A percentile compares a stretch with the other conserved stretches of the same genome.
phyloP scores from a whole-genome alignment of 2,888 invertebrate species.

The Steromphala cineraria region DNA sequence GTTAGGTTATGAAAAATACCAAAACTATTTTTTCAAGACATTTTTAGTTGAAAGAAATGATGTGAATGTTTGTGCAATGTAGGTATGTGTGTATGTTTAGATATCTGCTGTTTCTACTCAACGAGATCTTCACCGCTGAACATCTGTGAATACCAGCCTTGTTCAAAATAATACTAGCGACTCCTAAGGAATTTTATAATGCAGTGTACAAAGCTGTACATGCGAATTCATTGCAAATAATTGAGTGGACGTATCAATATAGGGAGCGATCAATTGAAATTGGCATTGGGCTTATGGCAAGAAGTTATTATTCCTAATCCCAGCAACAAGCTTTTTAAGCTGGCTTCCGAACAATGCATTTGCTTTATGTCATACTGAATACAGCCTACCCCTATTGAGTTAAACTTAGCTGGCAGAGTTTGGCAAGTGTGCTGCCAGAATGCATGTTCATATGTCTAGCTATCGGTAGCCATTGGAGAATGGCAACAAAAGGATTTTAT shows the following conservation, averaged over 20 bases:
- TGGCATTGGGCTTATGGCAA: neutral
- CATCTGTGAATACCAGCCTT: neutral
- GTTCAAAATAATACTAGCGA: neutral
- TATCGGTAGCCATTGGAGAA: neutral
- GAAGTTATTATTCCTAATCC: neutral
- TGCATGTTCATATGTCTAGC: neutral
- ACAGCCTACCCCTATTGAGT: neutral
- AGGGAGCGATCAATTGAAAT: neutral
- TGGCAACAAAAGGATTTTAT: neutral
- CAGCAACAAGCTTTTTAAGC: neutral
- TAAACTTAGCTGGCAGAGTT: neutral
- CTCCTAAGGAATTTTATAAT: neutral
- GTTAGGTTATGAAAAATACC: too few relatives aligned
- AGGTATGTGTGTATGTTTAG: too few relatives aligned
- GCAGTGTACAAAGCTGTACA: neutral
- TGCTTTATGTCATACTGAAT: constrained; percentile 1
- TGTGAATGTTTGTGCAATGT: too few relatives aligned
- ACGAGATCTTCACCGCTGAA: too few relatives aligned
- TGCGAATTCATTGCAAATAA: neutral
- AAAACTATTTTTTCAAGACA: too few relatives aligned
- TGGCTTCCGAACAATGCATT: neutral
- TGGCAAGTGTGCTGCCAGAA: neutral
- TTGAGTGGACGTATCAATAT: neutral
- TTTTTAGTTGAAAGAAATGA: too few relatives aligned
- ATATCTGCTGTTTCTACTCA: too few relatives aligned